phyloP scores from a whole-genome alignment of 1,140 invertebrate genomes.

The Bacillus rossius region DNA sequence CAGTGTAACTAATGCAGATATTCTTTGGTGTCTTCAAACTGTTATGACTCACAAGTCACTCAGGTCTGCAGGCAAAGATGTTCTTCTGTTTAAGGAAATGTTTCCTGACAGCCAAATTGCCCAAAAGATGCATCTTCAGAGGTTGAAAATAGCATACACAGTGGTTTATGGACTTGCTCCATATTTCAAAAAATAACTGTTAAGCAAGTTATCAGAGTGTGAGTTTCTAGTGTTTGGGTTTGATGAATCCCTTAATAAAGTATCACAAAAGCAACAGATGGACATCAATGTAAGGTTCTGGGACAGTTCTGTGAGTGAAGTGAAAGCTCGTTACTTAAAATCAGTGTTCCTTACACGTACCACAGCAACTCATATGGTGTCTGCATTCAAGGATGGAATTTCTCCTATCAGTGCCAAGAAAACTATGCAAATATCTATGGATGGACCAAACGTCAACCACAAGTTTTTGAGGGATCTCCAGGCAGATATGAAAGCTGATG shows the following conservation, averaged over 20 bases:
- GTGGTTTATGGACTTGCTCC: conserved; percentile 19
- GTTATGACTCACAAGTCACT: conserved; percentile 12
- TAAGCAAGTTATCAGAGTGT: conserved; percentile 12
- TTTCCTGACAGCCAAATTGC: conserved; percentile 21
- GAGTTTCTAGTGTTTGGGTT: conserved; percentile 22
- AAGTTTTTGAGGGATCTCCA: conserved; percentile 14
- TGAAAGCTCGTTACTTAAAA: conserved; percentile 16
- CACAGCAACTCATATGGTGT: conserved; percentile 18
- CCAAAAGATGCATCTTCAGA: conserved; percentile 17
- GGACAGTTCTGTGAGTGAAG: background rate
- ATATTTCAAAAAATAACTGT: conserved; percentile 21
- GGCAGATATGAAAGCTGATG: background rate
- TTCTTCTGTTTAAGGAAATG: conserved; percentile 9
- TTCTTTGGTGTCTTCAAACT: too few species aligned
- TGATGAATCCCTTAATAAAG: conserved; percentile 23
- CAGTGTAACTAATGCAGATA: too few species aligned
- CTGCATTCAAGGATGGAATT: conserved; percentile 9
- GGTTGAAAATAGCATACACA: conserved; percentile 21
- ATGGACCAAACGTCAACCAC: conserved; percentile 18
- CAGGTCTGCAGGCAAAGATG: conserved; percentile 9
- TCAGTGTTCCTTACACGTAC: conserved; percentile 21
- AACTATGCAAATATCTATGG: conserved; percentile 24
- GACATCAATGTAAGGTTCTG: conserved; percentile 9
- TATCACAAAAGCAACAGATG: conserved; percentile 10
- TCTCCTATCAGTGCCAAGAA: conserved; percentile 11